Evolutionary conservation across 2,888 invertebrate species (phyloP).

Genomic region (Patella depressa): DNA sequence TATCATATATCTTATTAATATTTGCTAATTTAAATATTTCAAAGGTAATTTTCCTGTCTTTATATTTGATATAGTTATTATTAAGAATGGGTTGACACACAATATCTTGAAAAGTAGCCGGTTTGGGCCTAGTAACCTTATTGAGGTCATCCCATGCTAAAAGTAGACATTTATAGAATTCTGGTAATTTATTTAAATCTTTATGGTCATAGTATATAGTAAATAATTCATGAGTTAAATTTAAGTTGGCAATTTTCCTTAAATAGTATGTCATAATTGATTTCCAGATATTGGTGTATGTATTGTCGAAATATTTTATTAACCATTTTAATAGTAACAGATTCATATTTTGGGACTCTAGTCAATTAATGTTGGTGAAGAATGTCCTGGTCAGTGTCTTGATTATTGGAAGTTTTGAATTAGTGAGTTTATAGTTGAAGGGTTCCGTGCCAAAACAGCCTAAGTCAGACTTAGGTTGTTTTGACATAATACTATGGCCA

Average conservation of each 20-base stretch:
- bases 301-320: neutral
- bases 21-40: neutral
- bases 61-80: neutral
- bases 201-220: neutral
- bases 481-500: no score
- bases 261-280: neutral
- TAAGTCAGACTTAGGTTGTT: no score
- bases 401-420: no score
- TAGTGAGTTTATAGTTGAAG: no score
- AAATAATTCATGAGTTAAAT: neutral
- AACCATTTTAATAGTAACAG: neutral
- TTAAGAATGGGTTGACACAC: neutral
- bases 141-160: neutral
- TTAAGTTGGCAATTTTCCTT: neutral
- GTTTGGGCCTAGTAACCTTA: neutral
- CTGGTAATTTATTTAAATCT: neutral
- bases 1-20: neutral
- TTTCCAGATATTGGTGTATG: neutral
- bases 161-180: neutral
- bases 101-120: neutral
- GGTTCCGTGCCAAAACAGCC: no score
- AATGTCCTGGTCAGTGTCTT: no score
- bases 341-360: no score
- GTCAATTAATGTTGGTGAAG: no score
- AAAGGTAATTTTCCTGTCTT: neutral